Percentiles rank a stretch among this genome's conserved stretches.
Evolutionary conservation across 2,888 invertebrate species (phyloP).

Genomic region (Caenorhabditis parvicauda): DNA sequence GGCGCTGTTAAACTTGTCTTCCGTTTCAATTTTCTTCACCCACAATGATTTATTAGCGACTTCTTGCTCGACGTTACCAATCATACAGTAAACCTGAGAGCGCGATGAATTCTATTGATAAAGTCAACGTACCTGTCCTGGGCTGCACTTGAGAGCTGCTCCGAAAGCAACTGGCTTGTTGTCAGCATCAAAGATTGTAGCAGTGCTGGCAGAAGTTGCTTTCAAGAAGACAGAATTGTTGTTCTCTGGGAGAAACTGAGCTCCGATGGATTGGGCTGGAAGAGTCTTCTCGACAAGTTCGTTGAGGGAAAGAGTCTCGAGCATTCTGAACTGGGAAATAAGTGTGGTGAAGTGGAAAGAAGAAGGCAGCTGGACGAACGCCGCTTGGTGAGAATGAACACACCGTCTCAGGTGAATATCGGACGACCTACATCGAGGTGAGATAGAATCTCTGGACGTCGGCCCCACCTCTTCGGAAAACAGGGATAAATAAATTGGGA

Average conservation of each 20-base stretch:
- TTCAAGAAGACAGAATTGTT: slow-evolving; percentile 50
- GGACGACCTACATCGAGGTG: too few relatives aligned
- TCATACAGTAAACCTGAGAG: slow-evolving; percentile 51
- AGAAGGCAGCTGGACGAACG: too few relatives aligned
- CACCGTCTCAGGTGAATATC: too few relatives aligned
- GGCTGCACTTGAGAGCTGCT: slow-evolving; percentile 42
- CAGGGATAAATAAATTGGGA: too few relatives aligned
- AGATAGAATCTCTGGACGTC: too few relatives aligned
- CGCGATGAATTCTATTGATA: background rate
- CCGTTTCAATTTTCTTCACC: slow-evolving; percentile 33
- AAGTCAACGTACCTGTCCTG: slow-evolving; percentile 38
- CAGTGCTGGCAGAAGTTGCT: slow-evolving; percentile 37
- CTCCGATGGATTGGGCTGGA: slow-evolving; percentile 36
- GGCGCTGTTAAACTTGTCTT: slow-evolving; percentile 27
- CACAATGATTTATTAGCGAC: slow-evolving; percentile 44
- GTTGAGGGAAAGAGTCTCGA: background rate
- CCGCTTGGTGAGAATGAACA: too few relatives aligned
- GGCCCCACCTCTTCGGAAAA: too few relatives aligned
- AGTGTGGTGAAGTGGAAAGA: too few relatives aligned
- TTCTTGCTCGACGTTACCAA: slow-evolving; percentile 45
- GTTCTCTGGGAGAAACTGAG: slow-evolving; percentile 52
- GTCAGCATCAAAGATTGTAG: slow-evolving; percentile 41
- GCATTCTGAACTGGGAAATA: background rate
- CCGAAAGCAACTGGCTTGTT: slow-evolving; percentile 51
- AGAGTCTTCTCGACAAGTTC: too few relatives aligned